Evolutionary conservation across 2,888 invertebrate species (phyloP), one percentile per base, ranked within the genome.

Genomic region (Nemotelus pantherinus): DNA sequence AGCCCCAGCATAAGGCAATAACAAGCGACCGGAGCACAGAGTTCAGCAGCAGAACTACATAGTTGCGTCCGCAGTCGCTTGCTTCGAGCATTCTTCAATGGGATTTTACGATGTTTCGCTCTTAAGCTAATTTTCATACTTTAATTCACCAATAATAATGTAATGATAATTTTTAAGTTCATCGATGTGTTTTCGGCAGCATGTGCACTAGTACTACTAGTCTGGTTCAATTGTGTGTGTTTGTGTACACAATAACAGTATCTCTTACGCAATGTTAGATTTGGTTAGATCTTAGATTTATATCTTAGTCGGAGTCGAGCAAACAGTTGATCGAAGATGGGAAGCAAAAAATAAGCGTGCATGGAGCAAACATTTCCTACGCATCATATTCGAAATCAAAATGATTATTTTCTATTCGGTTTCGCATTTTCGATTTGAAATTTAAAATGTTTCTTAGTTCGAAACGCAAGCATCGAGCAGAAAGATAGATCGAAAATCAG

Each of bases 121-220:
- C 50, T 70, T 70, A 70, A 70, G 70, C 70, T 70, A 70, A 70
- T 70, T 70, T 70, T 70, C 70, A 70, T 70, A 70, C 70, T 70
- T 70, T 70, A 70, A 70, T 70, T 10, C 55, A 70, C 70, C 70
- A 70, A 70, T 47, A 70, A 70, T 70, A 70, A 25, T 25, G 25
- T 25, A 25, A 70, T 70, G 41, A 53, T 55, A 70, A 70, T 70
- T 70, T 70, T 53, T n/a, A 70, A 10, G 25, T 25, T 25, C 25
- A 25, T 25, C 25, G 25, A 25, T 25, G 25, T 25, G 25, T 25
- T 25, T 25, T 25, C 25, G 25, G 25, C 25, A 25, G 25, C 25
- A 25, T 25, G 25, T 25, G 25, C 25, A 25, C 25, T 25, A 25
- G 25, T 25, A 25, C 25, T 25, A 25, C 25, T 25, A 25, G 25